These are phyloP conservation scores for Heliopora coerulea DNA, from an alignment of 92 coral and sea anemone species.

Conservation along the genomic window DNA sequence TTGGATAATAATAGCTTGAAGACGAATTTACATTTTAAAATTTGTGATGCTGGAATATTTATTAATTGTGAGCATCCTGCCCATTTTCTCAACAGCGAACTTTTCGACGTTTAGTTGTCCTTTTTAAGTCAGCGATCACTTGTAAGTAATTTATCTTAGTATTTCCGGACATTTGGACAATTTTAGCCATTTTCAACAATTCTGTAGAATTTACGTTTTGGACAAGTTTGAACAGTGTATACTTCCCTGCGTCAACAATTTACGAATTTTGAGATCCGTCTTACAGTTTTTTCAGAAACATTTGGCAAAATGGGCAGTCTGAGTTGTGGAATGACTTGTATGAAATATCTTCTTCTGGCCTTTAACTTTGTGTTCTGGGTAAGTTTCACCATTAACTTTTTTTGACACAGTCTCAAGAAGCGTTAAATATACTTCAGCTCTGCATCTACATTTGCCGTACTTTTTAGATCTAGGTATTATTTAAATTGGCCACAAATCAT, in stretches of 20 bases:
- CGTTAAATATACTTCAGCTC: no score
- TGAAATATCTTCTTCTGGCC: conserved; percentile 91
- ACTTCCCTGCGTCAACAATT: background rate
- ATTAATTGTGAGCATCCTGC: conserved; percentile 38
- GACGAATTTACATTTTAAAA: conserved; percentile 35
- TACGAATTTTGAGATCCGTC: conserved; percentile 12
- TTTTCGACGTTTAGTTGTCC: background rate
- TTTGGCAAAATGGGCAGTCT: conserved; percentile 60
- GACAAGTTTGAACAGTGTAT: background rate
- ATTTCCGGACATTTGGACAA: no score
- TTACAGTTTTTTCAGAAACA: background rate
- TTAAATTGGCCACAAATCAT: no score
- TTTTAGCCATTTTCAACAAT: background rate
- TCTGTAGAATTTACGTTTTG: background rate
- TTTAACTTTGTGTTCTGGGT: conserved; percentile 98
- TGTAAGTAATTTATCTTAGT: background rate
- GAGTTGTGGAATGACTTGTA: conserved; percentile 93
- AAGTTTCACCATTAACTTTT: conserved; percentile 43
- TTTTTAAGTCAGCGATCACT: conserved; percentile 17
- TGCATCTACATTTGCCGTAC: no score
- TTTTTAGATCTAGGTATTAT: no score
- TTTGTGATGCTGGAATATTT: conserved; percentile 26
- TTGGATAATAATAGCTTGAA: background rate
- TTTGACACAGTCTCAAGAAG: no score
- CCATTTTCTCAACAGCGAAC: background rate